Base-by-base conservation (phyloP, 37 sponge, comb jelly and placozoan species). In the Dysidea cf. avara region DNA sequence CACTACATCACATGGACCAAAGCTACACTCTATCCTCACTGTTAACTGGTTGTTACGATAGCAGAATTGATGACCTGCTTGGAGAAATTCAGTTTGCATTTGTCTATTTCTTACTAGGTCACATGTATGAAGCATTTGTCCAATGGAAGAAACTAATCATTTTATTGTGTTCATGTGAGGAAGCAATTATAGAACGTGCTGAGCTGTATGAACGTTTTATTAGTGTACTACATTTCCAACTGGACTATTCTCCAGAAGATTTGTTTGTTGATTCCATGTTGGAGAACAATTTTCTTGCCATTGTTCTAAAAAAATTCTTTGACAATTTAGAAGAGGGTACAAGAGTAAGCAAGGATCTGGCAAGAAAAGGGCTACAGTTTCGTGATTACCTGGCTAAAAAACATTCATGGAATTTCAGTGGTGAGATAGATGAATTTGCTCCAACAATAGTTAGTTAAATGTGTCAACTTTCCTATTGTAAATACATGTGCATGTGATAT, bases 121-220 rank as follows among this genome's bases (percentile, higher is more conserved):
- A 98, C 58, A 94, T 98, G 54, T 98, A 86, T 74, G 87, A 86
- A 64, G 96, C 88, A 0, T 98, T 98, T 83, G 99, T 94, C 53
- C 95, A 95, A 62, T 98, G 99, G 99, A 94, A 92, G 63, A 36
- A 56, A 20, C 66, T 98, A 33, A 91, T 94, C 37, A 82, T 76
- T 30, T 51, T 92, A 66, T 58, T 94, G 49, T 94, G 96, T 62
- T 77, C 70, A 30, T 88, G 84, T 35, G 94, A 98, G 13, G 69
- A 81, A 22, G 84, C 90, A 28, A 74, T 98, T 29, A 7, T 26
- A 1, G 14, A 59, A 9, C 83, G 81, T 40, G 71, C 76, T 17
- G 66, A 94, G 11, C 82, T 94, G 50, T 98, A 79, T 72, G 64
- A 29, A 18, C 49, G 51, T 7, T 89, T 98, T 62, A 92, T 98